These are phyloP conservation scores for Cheilosia impressa DNA, from an alignment of 2,888 invertebrate species.

Conservation along the genomic window DNA sequence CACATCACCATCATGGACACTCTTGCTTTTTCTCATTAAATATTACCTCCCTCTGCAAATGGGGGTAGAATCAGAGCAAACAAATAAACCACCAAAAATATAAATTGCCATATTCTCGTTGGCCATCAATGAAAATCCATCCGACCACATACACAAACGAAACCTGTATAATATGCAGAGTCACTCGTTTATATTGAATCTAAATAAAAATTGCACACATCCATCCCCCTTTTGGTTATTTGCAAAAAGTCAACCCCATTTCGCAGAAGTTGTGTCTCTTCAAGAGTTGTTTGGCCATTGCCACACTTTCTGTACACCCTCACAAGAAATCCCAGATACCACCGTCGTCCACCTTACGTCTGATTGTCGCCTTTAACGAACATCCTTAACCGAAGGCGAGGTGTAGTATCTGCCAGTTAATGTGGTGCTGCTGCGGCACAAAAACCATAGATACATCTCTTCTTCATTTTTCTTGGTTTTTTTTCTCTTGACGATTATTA, in stretches of 20 bases:
- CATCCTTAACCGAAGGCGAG: slow-evolving; percentile 69
- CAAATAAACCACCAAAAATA: slow-evolving; percentile 19
- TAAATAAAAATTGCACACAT: slow-evolving; percentile 67
- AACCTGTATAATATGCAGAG: slow-evolving; percentile 36
- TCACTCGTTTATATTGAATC: slow-evolving; percentile 66
- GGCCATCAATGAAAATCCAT: slow-evolving; percentile 60
- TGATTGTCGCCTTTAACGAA: slow-evolving; percentile 71
- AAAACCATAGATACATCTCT: slow-evolving; percentile 66
- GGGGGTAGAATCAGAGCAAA: slow-evolving; percentile 45
- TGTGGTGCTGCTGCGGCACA: slow-evolving; percentile 45
- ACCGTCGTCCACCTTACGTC: slow-evolving; percentile 30
- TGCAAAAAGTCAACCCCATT: slow-evolving; percentile 51
- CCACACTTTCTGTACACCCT: not conserved
- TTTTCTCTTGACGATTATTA: slow-evolving; percentile 62
- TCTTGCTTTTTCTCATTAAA: slow-evolving; percentile 23
- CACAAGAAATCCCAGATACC: not conserved
- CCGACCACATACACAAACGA: slow-evolving; percentile 22
- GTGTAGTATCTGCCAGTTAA: slow-evolving; percentile 63
- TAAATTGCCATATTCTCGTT: slow-evolving; percentile 45
- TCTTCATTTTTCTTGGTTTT: slow-evolving; percentile 63
- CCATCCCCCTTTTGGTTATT: slow-evolving; percentile 37
- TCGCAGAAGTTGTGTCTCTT: slow-evolving; percentile 3
- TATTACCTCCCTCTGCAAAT: not conserved
- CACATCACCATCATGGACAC: slow-evolving; percentile 8
- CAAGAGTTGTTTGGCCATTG: not conserved